These are phyloP conservation scores for Scaptomyza caliginosa DNA, from an alignment of 2,888 invertebrate genomes.

Conservation along the genomic window DNA sequence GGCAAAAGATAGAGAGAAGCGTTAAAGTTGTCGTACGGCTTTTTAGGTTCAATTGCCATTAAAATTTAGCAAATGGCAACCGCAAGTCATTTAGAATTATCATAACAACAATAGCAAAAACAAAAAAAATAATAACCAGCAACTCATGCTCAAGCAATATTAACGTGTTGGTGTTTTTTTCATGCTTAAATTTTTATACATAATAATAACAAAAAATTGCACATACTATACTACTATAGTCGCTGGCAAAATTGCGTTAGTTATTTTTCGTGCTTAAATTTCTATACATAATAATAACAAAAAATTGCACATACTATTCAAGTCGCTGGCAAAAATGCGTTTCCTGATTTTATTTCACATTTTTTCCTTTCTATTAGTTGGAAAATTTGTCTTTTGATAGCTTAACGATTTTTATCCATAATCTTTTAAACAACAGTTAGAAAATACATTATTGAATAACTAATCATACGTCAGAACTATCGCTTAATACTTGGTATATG, in stretches of 20 bases:
- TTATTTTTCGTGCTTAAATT: no score
- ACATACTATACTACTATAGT: no score
- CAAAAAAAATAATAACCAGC: no score
- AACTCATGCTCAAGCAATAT: constrained; percentile 40
- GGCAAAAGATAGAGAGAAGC: constrained; percentile 35
- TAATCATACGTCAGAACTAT: not conserved
- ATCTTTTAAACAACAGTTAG: not conserved
- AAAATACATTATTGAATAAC: not conserved
- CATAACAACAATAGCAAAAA: no score
- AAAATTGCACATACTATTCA: constrained; percentile 34
- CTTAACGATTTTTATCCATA: not conserved
- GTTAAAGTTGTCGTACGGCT: constrained; percentile 43
- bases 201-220: constrained; percentile 63
- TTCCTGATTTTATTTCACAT: not conserved
- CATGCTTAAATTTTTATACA: constrained; percentile 1
- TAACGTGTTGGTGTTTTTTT: constrained; percentile 60
- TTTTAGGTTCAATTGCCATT: constrained; percentile 32
- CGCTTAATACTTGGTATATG: not conserved
- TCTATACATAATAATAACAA: constrained; percentile 53
- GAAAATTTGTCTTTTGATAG: not conserved
- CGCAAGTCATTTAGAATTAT: constrained; percentile 74
- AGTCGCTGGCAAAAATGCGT: constrained; percentile 6
- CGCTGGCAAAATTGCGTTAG: no score
- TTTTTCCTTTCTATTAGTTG: no score
- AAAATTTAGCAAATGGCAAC: constrained; percentile 55